A percentile compares a stretch with the other conserved stretches of the same genome.
phyloP scores from a whole-genome alignment of 2,888 invertebrate genomes.

The Hybos culiciformis region DNA sequence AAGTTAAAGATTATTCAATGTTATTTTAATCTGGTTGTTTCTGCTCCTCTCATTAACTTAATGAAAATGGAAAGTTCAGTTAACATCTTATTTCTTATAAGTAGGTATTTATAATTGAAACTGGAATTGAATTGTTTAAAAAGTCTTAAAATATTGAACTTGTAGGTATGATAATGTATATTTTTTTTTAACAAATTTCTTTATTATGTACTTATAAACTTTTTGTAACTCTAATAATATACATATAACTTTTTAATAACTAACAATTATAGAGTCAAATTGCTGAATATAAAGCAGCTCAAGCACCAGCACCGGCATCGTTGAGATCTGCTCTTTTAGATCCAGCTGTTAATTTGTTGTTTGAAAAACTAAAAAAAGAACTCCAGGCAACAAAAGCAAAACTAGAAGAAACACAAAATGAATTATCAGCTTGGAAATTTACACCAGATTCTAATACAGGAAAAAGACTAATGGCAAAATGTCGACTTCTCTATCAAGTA shows the following conservation, averaged over 20 bases:
- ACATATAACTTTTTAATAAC: conserved; percentile 6
- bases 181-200: neutral
- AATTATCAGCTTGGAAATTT: conserved; percentile 97
- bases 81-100: too few species aligned
- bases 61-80: too few species aligned
- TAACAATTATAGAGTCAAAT: conserved; percentile 73
- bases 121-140: too few species aligned
- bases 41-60: too few species aligned
- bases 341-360: conserved; percentile 88
- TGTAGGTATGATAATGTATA: too few species aligned
- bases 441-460: conserved; percentile 99
- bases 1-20: too few species aligned
- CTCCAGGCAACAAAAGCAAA: conserved; percentile 77
- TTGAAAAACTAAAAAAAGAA: conserved; percentile 82
- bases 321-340: conserved; percentile 77
- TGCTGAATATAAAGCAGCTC: conserved; percentile 79
- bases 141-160: too few species aligned
- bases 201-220: neutral
- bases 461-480: conserved; percentile 95
- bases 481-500: conserved; percentile 73
- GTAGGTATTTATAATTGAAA: too few species aligned
- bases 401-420: conserved; percentile 93
- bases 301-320: conserved; percentile 62
- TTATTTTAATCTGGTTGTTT: too few species aligned
- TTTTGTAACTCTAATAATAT: conserved; percentile 9